phyloP scores from a whole-genome alignment of 2,888 invertebrate genomes.

The Archips xylosteana region DNA sequence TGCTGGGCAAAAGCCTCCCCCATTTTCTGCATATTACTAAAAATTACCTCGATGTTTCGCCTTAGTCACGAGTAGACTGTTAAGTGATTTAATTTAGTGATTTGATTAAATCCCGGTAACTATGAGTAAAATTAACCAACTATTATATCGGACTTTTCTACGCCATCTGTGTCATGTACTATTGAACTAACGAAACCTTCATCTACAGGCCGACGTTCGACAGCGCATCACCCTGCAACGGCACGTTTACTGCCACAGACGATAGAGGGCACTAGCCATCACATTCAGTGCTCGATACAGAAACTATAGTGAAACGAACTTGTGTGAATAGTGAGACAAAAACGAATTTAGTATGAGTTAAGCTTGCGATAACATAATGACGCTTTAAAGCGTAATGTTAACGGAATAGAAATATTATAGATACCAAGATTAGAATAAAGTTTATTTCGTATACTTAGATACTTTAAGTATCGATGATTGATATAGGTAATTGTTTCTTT shows the following conservation, averaged over 20 bases:
- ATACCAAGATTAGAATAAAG: neutral
- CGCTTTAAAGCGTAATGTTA: slow-evolving; percentile 3
- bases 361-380: slow-evolving; percentile 27
- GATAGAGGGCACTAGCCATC: slow-evolving; percentile 72
- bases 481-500: neutral
- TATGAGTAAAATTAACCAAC: too few species aligned
- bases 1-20: too few species aligned
- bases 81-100: too few species aligned
- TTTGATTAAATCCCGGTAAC: too few species aligned
- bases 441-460: neutral
- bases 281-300: neutral
- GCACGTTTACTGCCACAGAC: slow-evolving; percentile 73
- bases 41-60: too few species aligned
- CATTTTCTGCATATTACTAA: too few species aligned
- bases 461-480: neutral
- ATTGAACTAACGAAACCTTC: slow-evolving; percentile 28
- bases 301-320: slow-evolving; percentile 20
- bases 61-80: too few species aligned
- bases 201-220: slow-evolving; percentile 66
- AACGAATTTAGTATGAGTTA: slow-evolving; percentile 55
- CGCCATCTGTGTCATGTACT: slow-evolving; percentile 23
- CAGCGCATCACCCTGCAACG: slow-evolving; percentile 68
- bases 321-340: slow-evolving; percentile 56
- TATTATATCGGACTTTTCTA: neutral
- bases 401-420: neutral